A percentile compares a stretch with the other conserved stretches of the same genome.
phyloP scores from a whole-genome alignment of 2,888 invertebrate genomes.

The Ethmia dodecea region DNA sequence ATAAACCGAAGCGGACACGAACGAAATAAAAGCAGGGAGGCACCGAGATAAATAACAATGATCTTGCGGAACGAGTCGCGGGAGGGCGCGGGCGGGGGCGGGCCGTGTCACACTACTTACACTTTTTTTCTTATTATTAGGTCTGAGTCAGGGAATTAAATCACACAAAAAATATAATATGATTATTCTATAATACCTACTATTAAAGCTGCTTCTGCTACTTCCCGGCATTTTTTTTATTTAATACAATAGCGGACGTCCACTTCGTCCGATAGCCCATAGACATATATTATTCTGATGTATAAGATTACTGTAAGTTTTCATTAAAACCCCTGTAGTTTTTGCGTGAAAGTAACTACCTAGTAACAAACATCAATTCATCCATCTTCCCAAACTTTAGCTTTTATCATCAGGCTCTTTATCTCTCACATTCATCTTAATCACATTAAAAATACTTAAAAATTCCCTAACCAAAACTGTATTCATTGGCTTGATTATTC shows the following conservation, averaged over 20 bases:
- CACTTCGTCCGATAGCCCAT: no score
- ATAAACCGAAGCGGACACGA: slow-evolving; percentile 69
- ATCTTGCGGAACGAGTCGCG: slow-evolving; percentile 52
- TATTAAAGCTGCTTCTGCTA: no score
- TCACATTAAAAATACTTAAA: neutral
- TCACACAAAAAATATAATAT: slow-evolving; percentile 1
- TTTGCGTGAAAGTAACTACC: no score
- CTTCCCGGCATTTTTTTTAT: no score
- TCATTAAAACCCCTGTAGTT: no score
- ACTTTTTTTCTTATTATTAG: slow-evolving; percentile 40
- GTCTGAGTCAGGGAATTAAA: slow-evolving; percentile 18
- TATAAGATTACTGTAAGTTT: no score
- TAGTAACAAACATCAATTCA: no score
- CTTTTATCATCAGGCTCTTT: neutral
- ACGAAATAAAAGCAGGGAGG: slow-evolving; percentile 69
- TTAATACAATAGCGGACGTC: no score
- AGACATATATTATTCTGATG: no score
- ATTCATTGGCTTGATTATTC: neutral
- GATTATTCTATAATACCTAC: neutral
- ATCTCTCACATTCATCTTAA: neutral
- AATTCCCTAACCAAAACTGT: neutral
- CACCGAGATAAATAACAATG: slow-evolving; percentile 71
- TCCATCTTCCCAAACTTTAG: no score
- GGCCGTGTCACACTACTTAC: slow-evolving; percentile 44
- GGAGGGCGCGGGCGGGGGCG: slow-evolving; percentile 13